Evolutionary conservation across 2,797 vertebrate genomes (phyloP), one percentile per base, ranked within the genome.

Genomic region (Typhlichthys subterraneus): DNA sequence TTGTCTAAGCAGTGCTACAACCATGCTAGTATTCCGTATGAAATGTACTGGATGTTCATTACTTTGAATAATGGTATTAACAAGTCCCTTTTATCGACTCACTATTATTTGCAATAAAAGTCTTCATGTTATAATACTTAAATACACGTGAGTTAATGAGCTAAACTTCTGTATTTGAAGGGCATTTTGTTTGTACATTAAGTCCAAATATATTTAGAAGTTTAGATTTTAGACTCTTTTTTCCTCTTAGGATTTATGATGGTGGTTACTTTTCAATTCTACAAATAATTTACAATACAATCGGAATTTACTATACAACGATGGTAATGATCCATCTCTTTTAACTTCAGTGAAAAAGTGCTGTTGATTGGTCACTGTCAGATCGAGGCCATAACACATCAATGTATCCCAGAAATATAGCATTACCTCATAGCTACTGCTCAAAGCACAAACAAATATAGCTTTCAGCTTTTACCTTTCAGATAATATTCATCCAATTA

Each of bases 81-180:
- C 83, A 78, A 85, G 77, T 89, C 83, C 87, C 85, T 87, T 87
- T 85, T 86, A 85, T 85, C 77, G 29, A 83, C 81, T 76, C 80
- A 76, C 58, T 88, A 84, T 89, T 83, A 89, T 90, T 91, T 91
- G 86, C 86, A 89, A 89, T 90, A 88, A 90, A 89, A 88, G 80
- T 87, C 83, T 85, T 85, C 84, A 87, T 88, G 88, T 91, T 87
- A 85, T 77, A 86, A 83, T 83, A 80, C 61, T 45, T 81, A 73
- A 87, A 86, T 63, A 76, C 74, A 83, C 48, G 78, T 88, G 78
- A 79, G 71, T 88, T 87, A 42, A 88, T 89, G 82, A 80, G 64
- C 79, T 17, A 55, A 17, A 6, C 38, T 19, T n/a, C 58, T 65
- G 31, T 70, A 62, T 73, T 65, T 60, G 38, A 61, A 57, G n/a